Conservation (phyloP, 2,888 invertebrate genomes). For the Cloeon dipterum region DNA sequence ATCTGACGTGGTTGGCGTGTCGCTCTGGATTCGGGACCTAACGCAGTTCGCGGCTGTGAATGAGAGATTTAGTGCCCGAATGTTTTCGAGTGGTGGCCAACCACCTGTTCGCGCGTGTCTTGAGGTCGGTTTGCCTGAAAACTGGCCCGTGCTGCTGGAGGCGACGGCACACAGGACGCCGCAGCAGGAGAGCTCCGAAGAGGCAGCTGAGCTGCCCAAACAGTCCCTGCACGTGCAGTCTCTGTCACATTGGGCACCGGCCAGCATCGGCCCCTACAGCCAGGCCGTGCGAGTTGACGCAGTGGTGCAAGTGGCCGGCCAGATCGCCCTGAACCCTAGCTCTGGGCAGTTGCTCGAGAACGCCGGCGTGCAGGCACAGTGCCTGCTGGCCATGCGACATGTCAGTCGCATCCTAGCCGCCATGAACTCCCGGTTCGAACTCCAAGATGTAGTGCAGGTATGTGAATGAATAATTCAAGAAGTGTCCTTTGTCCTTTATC, state of each 20-base stretch:
- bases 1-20: constrained; percentile 53
- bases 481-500: too few species aligned
- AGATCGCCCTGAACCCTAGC: constrained; percentile 74
- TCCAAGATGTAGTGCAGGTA: constrained; percentile 62
- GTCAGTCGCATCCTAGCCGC: constrained; percentile 61
- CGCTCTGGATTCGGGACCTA: constrained; percentile 68
- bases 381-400: constrained; percentile 62
- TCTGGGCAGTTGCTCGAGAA: constrained; percentile 50
- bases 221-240: constrained; percentile 78
- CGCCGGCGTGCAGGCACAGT: constrained; percentile 50
- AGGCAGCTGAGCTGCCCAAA: constrained; percentile 10
- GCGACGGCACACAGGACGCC: constrained; percentile 34
- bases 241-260: constrained; percentile 94
- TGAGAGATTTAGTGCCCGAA: constrained; percentile 10
- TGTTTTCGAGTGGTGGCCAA: constrained; percentile 10
- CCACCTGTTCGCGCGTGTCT: constrained; percentile 67
- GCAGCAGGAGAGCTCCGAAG: constrained; percentile 6
- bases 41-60: constrained; percentile 54
- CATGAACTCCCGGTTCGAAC: constrained; percentile 48
- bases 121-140: constrained; percentile 45
- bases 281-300: constrained; percentile 72
- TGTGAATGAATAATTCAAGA: too few species aligned
- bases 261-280: constrained; percentile 90
- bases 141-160: constrained; percentile 53
- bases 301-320: constrained; percentile 70